Conservation (phyloP, 2,888 invertebrate species). For the Drosophila merina region DNA sequence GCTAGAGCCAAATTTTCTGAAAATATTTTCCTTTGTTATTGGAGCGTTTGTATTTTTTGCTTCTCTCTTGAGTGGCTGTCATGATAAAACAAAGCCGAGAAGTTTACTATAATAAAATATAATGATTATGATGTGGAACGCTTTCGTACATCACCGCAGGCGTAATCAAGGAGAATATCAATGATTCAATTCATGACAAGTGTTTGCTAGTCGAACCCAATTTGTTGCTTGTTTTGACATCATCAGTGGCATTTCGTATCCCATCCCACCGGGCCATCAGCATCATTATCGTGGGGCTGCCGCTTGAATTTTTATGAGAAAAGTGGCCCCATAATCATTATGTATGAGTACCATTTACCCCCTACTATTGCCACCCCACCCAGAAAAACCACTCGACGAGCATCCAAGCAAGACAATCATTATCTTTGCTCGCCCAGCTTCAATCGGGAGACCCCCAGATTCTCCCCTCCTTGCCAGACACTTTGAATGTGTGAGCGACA, state of each 20-base stretch:
- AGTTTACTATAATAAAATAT: constrained; percentile 65
- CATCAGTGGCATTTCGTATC: constrained; percentile 53
- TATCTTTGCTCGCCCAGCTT: constrained; percentile 57
- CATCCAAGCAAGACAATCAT: constrained; percentile 51
- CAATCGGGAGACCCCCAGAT: constrained; percentile 18
- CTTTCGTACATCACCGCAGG: constrained; percentile 26
- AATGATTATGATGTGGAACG: constrained; percentile 67
- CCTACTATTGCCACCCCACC: constrained; percentile 19
- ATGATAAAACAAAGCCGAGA: constrained; percentile 35
- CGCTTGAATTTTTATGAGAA: constrained; percentile 74
- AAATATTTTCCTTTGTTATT: constrained; percentile 56
- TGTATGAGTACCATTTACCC: constrained; percentile 69
- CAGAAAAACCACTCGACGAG: constrained; percentile 31
- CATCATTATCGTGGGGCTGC: constrained; percentile 52
- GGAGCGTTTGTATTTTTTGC: constrained; percentile 46
- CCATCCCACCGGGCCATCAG: constrained; percentile 32
- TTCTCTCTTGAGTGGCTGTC: constrained; percentile 4
- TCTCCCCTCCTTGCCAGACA: constrained; percentile 1
- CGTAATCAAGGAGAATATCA: constrained; percentile 51
- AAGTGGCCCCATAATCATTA: constrained; percentile 74
- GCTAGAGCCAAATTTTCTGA: not conserved
- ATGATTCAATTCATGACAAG: constrained; percentile 70
- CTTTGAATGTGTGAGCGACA: constrained; percentile 13
- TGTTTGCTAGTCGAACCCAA: constrained; percentile 57
- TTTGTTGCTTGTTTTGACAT: constrained; percentile 73